Percentiles rank a stretch among this genome's conserved stretches.
phyloP scores from a whole-genome alignment of 1,140 invertebrate species.

The Drosophila ananassae region DNA sequence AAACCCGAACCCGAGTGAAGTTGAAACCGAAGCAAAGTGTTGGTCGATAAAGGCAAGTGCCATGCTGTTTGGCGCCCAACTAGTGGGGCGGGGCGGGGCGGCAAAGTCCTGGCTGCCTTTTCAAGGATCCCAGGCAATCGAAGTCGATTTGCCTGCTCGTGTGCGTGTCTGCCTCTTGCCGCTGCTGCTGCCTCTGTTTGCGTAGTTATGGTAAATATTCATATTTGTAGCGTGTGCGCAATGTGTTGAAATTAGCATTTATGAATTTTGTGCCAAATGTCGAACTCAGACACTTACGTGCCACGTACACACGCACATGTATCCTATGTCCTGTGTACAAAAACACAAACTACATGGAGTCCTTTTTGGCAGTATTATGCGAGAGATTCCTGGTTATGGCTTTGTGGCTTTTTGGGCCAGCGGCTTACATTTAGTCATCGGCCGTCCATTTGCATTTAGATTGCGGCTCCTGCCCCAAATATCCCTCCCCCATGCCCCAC shows the following conservation, averaged over 20 bases:
- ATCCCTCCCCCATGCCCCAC: background rate
- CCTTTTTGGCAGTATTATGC: slow-evolving; percentile 57
- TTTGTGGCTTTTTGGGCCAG: slow-evolving; percentile 72
- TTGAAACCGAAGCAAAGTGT: slow-evolving; percentile 57
- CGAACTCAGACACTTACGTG: slow-evolving; percentile 53
- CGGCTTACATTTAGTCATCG: slow-evolving; percentile 63
- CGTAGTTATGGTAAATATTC: slow-evolving; percentile 82
- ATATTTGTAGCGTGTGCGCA: slow-evolving; percentile 82
- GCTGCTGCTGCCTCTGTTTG: slow-evolving; percentile 40
- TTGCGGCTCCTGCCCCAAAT: slow-evolving; percentile 46
- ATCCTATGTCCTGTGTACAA: slow-evolving; percentile 9
- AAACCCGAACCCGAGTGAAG: slow-evolving; percentile 64
- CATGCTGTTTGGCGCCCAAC: slow-evolving; percentile 31
- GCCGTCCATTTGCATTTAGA: slow-evolving; percentile 78
- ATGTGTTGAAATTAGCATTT: slow-evolving; percentile 83
- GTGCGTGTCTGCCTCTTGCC: slow-evolving; percentile 44
- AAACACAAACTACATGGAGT: slow-evolving; percentile 52
- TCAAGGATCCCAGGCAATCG: slow-evolving; percentile 45
- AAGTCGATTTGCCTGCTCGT: slow-evolving; percentile 41
- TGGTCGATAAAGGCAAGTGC: slow-evolving; percentile 60
- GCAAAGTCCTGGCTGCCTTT: slow-evolving; percentile 12
- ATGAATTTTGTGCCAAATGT: slow-evolving; percentile 81
- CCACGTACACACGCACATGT: slow-evolving; percentile 31
- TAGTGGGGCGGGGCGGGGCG: background rate
- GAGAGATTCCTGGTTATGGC: slow-evolving; percentile 79